Evolutionary conservation across 2,888 invertebrate genomes (phyloP).

Genomic region (Drosophila atroscutellata): DNA sequence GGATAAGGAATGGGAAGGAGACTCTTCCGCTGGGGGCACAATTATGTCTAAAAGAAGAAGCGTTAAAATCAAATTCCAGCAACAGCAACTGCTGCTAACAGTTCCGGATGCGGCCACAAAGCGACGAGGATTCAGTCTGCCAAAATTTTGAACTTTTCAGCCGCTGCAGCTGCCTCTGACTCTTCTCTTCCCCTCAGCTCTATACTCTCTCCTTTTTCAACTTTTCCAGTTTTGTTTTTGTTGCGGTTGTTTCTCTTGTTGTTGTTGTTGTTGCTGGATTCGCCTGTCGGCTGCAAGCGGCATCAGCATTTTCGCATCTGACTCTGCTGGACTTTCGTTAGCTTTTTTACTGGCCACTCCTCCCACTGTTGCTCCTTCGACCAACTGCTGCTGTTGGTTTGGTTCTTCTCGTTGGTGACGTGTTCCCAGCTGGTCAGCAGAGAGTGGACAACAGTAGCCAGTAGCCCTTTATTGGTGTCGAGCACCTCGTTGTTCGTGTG

Average conservation of each 20-base stretch:
- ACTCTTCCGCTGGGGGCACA: conserved; percentile 24
- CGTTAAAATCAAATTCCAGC: conserved; percentile 68
- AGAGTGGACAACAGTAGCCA: conserved; percentile 5
- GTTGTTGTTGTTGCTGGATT: conserved; percentile 33
- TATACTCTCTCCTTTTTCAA: conserved; percentile 29
- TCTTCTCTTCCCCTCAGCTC: conserved; percentile 16
- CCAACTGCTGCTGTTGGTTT: conserved; percentile 32
- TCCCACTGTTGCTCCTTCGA: conserved; percentile 2
- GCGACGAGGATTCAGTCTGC: conserved; percentile 55
- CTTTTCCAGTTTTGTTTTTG: conserved; percentile 69
- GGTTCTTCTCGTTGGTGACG: conserved; percentile 37
- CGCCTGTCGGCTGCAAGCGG: conserved; percentile 50
- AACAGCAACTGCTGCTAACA: conserved; percentile 52
- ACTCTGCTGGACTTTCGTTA: conserved; percentile 49
- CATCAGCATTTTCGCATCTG: conserved; percentile 63
- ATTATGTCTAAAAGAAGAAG: conserved; percentile 42
- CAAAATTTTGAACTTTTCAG: conserved; percentile 66
- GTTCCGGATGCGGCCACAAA: conserved; percentile 55
- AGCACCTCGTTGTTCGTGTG: conserved; percentile 41
- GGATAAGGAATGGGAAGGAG: neutral
- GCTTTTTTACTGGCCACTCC: conserved; percentile 63
- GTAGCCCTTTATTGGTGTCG: conserved; percentile 30
- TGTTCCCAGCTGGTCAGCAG: conserved; percentile 30
- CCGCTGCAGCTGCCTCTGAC: conserved; percentile 29
- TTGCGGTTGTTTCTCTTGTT: conserved; percentile 48